Conservation (phyloP, 2,113 vertebrate species). For the Bubo scandiacus region DNA sequence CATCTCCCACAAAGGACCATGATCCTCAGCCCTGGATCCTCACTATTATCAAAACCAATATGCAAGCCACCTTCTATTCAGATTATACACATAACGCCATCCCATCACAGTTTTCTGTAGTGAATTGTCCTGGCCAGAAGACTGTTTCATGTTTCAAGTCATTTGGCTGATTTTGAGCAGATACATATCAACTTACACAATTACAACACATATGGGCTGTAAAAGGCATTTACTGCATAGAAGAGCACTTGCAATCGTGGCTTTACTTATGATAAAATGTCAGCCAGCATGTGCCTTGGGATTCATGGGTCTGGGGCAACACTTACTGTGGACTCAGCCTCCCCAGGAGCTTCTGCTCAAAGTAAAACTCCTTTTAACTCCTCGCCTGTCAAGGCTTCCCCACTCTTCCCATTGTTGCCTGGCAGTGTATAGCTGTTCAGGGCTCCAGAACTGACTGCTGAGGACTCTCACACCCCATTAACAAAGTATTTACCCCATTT, state of each 20-base stretch:
- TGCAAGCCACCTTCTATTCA: background rate
- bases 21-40: background rate
- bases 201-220: background rate
- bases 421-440: background rate
- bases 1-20: background rate
- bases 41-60: background rate
- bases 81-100: too few relatives aligned
- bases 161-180: background rate
- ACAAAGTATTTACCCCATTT: background rate
- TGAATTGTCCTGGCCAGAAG: background rate
- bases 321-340: background rate
- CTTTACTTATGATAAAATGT: background rate
- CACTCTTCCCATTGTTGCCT: background rate
- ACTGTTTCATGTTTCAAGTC: background rate
- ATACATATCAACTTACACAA: background rate
- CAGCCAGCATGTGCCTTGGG: background rate
- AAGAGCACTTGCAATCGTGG: background rate
- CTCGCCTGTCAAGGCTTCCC: background rate
- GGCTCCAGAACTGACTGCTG: background rate
- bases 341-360: background rate
- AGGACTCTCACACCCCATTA: background rate
- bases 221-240: background rate
- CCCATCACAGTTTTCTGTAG: fast-evolving
- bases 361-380: background rate
- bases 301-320: background rate